Evolutionary conservation across 30 jellyfish, hydroid and myxozoan species (phyloP).

Genomic region (Rhopilema esculentum): DNA sequence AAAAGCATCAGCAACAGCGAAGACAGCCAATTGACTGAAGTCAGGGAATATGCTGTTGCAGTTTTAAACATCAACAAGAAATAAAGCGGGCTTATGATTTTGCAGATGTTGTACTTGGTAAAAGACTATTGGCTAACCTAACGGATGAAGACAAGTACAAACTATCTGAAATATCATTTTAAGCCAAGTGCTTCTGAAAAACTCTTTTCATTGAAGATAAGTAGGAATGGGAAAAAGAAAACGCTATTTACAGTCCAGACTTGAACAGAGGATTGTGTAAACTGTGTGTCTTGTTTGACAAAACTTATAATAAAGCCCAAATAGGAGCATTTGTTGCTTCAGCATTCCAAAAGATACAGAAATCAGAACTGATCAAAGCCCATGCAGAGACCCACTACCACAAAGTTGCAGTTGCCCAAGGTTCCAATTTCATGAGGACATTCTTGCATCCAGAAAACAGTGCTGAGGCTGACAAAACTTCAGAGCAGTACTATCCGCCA

Average conservation of each 20-base stretch:
- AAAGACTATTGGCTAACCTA: not conserved
- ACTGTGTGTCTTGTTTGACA: conserved; percentile 12
- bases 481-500: conserved; percentile 43
- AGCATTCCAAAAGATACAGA: not conserved
- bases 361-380: not conserved
- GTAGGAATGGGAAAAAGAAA: not conserved
- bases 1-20: not conserved
- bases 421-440: conserved; percentile 47
- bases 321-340: not conserved
- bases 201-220: not conserved
- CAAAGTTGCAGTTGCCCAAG: not conserved
- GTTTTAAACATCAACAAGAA: not conserved
- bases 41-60: not conserved
- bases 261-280: conserved; percentile 14
- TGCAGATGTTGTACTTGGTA: too few species aligned
- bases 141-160: conserved; percentile 1
- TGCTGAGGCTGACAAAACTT: conserved; percentile 47
- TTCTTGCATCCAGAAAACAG: conserved; percentile 32
- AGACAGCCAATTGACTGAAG: not conserved
- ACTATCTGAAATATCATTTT: not conserved
- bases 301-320: not conserved
- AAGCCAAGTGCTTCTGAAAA: not conserved
- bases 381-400: not conserved
- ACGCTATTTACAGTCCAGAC: not conserved
- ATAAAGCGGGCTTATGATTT: not conserved